Evolutionary conservation across 2,888 invertebrate species (phyloP).

Genomic region (Phortica magna): DNA sequence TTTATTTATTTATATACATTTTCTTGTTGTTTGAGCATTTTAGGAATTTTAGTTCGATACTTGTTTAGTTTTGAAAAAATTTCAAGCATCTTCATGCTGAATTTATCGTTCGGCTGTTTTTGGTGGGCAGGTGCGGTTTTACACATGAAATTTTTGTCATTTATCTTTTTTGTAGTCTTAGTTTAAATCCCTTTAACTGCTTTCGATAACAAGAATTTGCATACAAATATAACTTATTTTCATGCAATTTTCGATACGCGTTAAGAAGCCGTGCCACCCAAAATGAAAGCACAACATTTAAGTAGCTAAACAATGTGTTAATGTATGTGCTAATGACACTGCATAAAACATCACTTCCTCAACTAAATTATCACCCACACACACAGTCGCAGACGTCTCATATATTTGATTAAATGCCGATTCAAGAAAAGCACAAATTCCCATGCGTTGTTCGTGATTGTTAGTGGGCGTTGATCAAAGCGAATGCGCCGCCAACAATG

Average conservation of each 20-base stretch:
- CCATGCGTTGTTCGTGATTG: not conserved
- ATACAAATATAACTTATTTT: too few species aligned
- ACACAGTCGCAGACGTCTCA: not conserved
- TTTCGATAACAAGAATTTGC: too few species aligned
- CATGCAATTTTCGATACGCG: too few species aligned
- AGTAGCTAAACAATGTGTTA: too few species aligned
- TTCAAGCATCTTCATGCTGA: slow-evolving; percentile 57
- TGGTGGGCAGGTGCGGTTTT: slow-evolving; percentile 36
- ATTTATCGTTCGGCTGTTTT: slow-evolving; percentile 54
- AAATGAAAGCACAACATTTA: too few species aligned
- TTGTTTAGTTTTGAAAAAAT: slow-evolving; percentile 59
- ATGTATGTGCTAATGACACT: too few species aligned
- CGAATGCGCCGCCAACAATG: not conserved
- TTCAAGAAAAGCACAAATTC: not conserved
- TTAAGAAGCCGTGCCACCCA: too few species aligned
- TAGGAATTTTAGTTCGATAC: slow-evolving; percentile 52
- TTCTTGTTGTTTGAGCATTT: slow-evolving; percentile 52
- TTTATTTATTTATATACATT: slow-evolving; percentile 23
- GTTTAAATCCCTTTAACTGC: not conserved
- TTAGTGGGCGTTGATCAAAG: slow-evolving; percentile 31
- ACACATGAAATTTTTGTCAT: slow-evolving; percentile 3
- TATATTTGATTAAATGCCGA: not conserved
- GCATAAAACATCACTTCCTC: too few species aligned
- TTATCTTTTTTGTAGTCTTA: slow-evolving; percentile 15
- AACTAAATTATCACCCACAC: too few species aligned